Conservation (phyloP, 2,888 invertebrate species). For the Eristalis tenax region DNA sequence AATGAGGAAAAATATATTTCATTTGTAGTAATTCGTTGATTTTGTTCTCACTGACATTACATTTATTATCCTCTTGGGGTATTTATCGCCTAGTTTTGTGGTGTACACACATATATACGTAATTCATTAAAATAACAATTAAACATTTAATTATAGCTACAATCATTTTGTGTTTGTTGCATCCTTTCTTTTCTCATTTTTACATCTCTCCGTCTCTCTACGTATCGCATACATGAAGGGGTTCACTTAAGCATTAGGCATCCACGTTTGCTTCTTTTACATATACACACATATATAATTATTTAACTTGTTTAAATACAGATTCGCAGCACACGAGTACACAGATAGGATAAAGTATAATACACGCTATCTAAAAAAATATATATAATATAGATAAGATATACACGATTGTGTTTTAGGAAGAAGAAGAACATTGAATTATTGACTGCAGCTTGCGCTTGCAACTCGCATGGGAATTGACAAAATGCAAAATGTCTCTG, state of each 20-base stretch:
- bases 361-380: conserved; percentile 40
- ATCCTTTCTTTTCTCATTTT: not conserved
- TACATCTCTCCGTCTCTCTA: conserved; percentile 7
- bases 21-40: conserved; percentile 50
- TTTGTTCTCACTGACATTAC: conserved; percentile 5
- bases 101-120: conserved; percentile 6
- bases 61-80: conserved; percentile 24
- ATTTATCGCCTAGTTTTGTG: not conserved
- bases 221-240: not conserved
- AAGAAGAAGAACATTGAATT: not conserved
- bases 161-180: conserved; percentile 30
- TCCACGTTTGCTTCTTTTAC: conserved; percentile 8
- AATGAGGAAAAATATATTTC: conserved; percentile 14
- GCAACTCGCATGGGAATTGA: not conserved
- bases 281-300: conserved; percentile 7
- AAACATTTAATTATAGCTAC: conserved; percentile 50
- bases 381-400: not conserved
- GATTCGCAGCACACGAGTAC: conserved; percentile 60
- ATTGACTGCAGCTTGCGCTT: not conserved
- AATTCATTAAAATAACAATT: conserved; percentile 56
- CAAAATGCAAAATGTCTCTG: not conserved
- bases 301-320: conserved; percentile 24
- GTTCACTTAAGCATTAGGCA: conserved; percentile 38
- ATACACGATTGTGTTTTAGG: not conserved
- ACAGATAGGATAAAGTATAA: conserved; percentile 47